phyloP scores from a whole-genome alignment of 2,113 vertebrate species.

The Struthio camelus region DNA sequence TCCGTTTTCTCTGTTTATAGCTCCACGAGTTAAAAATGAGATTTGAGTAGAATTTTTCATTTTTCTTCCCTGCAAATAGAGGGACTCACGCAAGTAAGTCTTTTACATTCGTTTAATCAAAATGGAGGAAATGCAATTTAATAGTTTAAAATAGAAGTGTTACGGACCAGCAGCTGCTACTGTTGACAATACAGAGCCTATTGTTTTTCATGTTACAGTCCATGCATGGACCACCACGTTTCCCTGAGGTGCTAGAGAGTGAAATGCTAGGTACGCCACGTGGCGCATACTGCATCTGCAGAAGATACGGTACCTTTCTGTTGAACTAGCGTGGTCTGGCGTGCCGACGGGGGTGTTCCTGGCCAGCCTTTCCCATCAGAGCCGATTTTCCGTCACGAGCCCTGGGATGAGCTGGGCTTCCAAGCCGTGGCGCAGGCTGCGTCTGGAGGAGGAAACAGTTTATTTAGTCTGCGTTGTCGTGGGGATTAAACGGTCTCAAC shows the following conservation, averaged over 20 bases:
- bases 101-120: background rate
- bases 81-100: background rate
- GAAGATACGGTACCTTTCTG: background rate
- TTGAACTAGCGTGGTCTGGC: background rate
- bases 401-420: rapidly evolving
- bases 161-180: background rate
- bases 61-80: background rate
- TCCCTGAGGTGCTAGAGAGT: background rate
- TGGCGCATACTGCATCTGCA: background rate
- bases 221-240: no score
- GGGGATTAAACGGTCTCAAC: background rate
- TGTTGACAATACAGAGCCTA: background rate
- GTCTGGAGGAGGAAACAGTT: background rate
- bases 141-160: background rate
- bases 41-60: background rate
- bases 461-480: rapidly evolving
- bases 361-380: no score
- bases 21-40: background rate
- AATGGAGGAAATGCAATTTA: background rate
- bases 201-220: background rate
- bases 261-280: background rate
- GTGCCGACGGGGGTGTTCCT: background rate
- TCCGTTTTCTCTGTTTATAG: background rate
- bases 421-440: rapidly evolving
- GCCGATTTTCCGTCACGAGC: rapidly evolving